Evolutionary conservation across 2,888 invertebrate species (phyloP).

Genomic region (Papilio protenor): DNA sequence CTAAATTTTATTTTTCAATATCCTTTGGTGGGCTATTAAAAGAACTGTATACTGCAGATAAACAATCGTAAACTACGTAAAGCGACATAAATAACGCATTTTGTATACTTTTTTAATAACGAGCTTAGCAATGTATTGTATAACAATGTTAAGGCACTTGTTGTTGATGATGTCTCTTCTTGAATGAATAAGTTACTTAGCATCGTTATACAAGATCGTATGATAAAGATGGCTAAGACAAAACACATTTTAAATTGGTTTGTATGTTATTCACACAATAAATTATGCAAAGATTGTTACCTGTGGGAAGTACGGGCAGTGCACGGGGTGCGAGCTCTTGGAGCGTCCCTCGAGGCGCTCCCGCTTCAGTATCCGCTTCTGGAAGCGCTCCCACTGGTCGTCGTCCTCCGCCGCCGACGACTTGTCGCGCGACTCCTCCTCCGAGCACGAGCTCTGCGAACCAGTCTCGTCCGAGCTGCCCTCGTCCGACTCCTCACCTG

Average conservation of each 20-base stretch:
- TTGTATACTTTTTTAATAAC: too few relatives aligned
- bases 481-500: slow-evolving; percentile 76
- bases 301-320: slow-evolving; percentile 97
- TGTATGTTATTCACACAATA: background rate
- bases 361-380: slow-evolving; percentile 92
- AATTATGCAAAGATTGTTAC: slow-evolving; percentile 67
- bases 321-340: slow-evolving; percentile 97
- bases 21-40: too few relatives aligned
- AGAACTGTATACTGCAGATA: background rate
- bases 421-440: slow-evolving; percentile 85
- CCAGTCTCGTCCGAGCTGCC: slow-evolving; percentile 77
- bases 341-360: slow-evolving; percentile 97
- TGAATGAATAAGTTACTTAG: too few relatives aligned
- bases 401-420: slow-evolving; percentile 87
- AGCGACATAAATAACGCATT: too few relatives aligned
- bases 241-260: too few relatives aligned
- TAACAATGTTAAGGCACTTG: too few relatives aligned
- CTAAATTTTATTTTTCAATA: too few relatives aligned
- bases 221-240: too few relatives aligned
- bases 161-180: too few relatives aligned
- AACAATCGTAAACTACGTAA: background rate
- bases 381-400: slow-evolving; percentile 97
- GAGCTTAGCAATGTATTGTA: too few relatives aligned
- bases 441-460: slow-evolving; percentile 76
- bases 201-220: too few relatives aligned